These are phyloP conservation scores for human DNA, from an alignment of 2,113 vertebrate species.

Conservation along the genomic window DNA sequence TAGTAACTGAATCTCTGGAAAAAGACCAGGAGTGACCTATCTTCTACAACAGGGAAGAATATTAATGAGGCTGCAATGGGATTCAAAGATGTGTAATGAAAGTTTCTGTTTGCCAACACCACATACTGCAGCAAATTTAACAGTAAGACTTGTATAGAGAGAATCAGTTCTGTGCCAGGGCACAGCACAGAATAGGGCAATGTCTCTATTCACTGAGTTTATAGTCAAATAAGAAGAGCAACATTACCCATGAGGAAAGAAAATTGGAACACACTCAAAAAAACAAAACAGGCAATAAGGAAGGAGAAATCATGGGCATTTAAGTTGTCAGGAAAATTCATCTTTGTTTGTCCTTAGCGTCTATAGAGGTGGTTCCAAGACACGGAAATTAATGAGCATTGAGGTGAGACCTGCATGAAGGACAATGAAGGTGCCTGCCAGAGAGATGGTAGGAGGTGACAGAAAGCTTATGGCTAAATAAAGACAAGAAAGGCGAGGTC, in stretches of 20 bases:
- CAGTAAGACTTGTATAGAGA: constrained; percentile 23
- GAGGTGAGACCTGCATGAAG: background rate
- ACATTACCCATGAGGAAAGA: background rate
- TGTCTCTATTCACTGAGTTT: constrained; percentile 52
- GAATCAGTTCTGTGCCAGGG: constrained; percentile 44
- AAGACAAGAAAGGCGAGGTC: background rate
- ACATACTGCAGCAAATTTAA: constrained; percentile 31
- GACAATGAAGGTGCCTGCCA: background rate
- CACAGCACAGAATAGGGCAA: constrained; percentile 33
- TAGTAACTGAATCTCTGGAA: constrained; percentile 41
- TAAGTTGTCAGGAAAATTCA: constrained; percentile 58
- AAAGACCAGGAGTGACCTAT: constrained; percentile 48
- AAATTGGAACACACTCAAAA: constrained; percentile 4
- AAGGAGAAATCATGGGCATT: constrained; percentile 25
- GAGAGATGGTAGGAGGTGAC: background rate
- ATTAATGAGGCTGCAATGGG: constrained; percentile 47
- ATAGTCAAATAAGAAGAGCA: constrained; percentile 40
- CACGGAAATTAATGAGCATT: background rate
- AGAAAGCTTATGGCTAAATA: background rate
- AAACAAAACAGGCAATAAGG: constrained; percentile 9
- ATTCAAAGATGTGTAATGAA: constrained; percentile 45
- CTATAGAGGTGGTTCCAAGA: constrained; percentile 19
- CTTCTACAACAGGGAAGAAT: constrained; percentile 29
- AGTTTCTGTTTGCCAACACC: constrained; percentile 65
- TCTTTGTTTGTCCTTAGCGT: constrained; percentile 43